Conservation (phyloP, 92 coral and sea anemone species). For the Pocillopora grandis region DNA sequence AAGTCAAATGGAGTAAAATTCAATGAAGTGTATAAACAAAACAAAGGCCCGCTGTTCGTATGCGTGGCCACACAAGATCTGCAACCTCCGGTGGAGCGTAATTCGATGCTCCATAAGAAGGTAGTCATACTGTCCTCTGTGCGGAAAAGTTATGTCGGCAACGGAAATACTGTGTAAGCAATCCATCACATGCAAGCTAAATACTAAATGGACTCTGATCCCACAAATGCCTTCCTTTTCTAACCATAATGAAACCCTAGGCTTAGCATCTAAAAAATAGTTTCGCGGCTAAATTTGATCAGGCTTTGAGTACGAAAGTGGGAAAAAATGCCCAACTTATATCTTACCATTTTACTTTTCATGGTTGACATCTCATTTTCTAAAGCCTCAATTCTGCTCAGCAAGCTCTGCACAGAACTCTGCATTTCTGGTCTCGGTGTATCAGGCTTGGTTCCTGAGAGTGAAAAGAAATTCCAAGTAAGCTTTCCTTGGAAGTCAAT, state of each 20-base stretch:
- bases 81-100: background rate
- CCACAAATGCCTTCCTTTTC: too few species aligned
- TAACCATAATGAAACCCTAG: too few species aligned
- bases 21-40: background rate
- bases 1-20: background rate
- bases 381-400: conserved; percentile 1
- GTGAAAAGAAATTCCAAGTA: background rate
- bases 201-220: too few species aligned
- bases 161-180: too few species aligned
- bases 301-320: too few species aligned
- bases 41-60: background rate
- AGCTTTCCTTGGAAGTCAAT: background rate
- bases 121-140: background rate
- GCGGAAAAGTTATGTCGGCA: too few species aligned
- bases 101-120: background rate
- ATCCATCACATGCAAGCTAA: too few species aligned
- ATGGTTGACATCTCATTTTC: conserved; percentile 1
- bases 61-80: background rate
- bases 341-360: conserved; percentile 23
- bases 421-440: background rate
- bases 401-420: conserved; percentile 18
- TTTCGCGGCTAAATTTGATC: too few species aligned
- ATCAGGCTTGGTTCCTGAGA: background rate
- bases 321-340: too few species aligned
- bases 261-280: too few species aligned